Evolutionary conservation across 2,797 vertebrate genomes (phyloP).

Genomic region (Tapera naevia): DNA sequence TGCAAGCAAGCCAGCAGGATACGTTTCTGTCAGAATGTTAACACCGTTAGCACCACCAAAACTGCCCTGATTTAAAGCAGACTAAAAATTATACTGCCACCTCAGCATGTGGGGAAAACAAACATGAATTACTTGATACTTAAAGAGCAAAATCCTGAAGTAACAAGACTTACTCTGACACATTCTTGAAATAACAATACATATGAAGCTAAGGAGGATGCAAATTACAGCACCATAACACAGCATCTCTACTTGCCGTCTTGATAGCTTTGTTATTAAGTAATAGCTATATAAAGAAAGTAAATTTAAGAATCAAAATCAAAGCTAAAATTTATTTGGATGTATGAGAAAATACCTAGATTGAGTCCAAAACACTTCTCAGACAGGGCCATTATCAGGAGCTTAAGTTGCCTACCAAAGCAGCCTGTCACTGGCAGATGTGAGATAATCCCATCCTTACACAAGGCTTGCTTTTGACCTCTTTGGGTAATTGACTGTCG

Average conservation of each 20-base stretch:
- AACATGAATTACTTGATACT: neutral
- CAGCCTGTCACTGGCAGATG: neutral
- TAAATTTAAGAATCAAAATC: neutral
- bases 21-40: neutral
- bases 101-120: neutral
- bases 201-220: neutral
- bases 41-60: neutral
- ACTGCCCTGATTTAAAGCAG: neutral
- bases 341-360: neutral
- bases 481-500: neutral
- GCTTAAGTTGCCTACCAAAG: neutral
- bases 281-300: neutral
- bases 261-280: neutral
- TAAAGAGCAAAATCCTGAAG: neutral
- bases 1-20: neutral
- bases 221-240: neutral
- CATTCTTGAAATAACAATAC: neutral
- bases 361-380: neutral
- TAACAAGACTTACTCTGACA: neutral
- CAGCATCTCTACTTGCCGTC: neutral
- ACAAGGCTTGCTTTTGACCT: neutral
- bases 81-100: neutral
- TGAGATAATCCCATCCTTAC: slow-evolving; percentile 1
- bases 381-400: neutral
- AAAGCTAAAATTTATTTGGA: neutral